Conservation (phyloP, 2,797 vertebrate species). For the Anniella stebbinsi region DNA sequence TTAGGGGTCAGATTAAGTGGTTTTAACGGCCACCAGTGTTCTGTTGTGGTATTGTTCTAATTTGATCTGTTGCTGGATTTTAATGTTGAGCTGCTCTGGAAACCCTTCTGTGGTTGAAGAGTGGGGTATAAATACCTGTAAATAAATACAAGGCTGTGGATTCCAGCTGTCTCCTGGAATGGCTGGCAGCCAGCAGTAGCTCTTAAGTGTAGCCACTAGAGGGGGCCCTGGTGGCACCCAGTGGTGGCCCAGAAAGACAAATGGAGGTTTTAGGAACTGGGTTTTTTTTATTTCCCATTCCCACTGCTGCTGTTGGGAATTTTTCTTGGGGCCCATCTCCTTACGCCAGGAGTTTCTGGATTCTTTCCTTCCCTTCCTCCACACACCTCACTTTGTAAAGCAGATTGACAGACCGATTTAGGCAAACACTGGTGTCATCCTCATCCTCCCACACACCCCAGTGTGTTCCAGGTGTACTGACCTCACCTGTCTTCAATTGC, state of each 20-base stretch:
- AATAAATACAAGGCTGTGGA: no score
- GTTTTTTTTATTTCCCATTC: no score
- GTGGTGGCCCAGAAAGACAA: rapidly evolving
- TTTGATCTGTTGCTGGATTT: no score
- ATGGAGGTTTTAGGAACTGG: neutral
- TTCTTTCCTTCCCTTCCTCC: neutral
- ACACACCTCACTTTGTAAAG: neutral
- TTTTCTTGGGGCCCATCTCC: neutral
- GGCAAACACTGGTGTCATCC: neutral
- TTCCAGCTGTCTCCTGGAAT: no score
- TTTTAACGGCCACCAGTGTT: no score
- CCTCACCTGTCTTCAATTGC: neutral
- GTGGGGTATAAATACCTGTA: no score
- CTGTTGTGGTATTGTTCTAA: no score
- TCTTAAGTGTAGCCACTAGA: neutral
- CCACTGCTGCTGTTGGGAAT: neutral
- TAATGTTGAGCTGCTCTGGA: no score
- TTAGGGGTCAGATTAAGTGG: no score
- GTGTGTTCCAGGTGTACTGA: neutral
- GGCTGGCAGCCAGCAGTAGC: neutral
- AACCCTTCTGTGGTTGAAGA: no score
- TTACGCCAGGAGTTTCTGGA: neutral
- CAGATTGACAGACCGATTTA: neutral
- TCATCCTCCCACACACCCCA: neutral
- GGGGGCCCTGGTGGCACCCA: neutral